Evolutionary conservation across 2,113 vertebrate species (phyloP), one percentile per base, ranked within the genome.

Genomic region (Daubentonia madagascariensis): DNA sequence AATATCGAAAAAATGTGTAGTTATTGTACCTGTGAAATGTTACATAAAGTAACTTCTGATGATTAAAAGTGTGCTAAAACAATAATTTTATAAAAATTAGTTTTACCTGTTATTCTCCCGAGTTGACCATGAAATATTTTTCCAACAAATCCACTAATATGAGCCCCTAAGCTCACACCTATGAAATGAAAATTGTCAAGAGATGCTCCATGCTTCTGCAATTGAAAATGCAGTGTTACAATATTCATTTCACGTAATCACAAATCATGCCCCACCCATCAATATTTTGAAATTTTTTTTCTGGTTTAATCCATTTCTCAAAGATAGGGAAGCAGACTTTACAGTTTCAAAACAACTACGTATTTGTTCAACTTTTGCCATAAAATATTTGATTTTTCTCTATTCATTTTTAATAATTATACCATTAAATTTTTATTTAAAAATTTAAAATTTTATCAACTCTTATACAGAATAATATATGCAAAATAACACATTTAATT

Each of bases 101-200:
- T 5, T 78, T 99, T 98, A 99, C 99, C 99, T 98, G 99, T 99
- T 98, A 99, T 99, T 97, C 99, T 99, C 87, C 99, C 99, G 73
- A 99, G 98, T 98, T 98, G 99, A 7, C 99, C 99, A 70, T 99
- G 98, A 97, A 99, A 99, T 94, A 98, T 99, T 10, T 99, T 99
- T 1, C 99, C 99, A 45, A 99, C 99, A 84, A 99, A 99, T 75
- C 99, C 99, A 59, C 99, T 99, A 98, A 99, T 94, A 89, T 99
- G 99, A 98, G 99, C 99, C n/a, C 99, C 99, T 79, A 99, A 99
- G 94, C 99, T 99, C 76, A 99, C 98, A 14, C 99, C 99, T 96
- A 99, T 99, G 91, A 99, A 98, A 96, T 99, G 98, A 43, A 99
- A 73, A 4, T 98, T 98, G 80, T 99, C 98, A 91, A 99, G 99